Evolutionary conservation across 92 coral and sea anemone genomes (phyloP).

Genomic region (Epizoanthus illoricatus): DNA sequence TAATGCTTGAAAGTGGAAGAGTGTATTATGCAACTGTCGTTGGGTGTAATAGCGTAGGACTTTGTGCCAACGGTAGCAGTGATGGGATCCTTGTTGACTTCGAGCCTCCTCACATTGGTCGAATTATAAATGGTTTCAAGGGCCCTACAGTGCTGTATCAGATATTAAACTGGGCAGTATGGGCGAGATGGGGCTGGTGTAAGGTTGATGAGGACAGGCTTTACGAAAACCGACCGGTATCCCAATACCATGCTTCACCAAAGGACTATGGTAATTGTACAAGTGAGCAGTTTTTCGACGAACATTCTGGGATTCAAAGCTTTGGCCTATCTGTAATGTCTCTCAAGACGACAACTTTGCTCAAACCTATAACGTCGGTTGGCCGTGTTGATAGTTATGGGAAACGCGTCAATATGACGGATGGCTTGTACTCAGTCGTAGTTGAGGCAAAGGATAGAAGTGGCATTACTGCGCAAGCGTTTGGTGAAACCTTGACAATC

Average conservation of each 20-base stretch:
- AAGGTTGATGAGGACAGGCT: constrained; percentile 66
- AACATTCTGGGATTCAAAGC: constrained; percentile 73
- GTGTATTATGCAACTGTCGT: constrained; percentile 77
- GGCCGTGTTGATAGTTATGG: constrained; percentile 83
- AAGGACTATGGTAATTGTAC: constrained; percentile 53
- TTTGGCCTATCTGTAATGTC: constrained; percentile 89
- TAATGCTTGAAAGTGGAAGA: constrained; percentile 75
- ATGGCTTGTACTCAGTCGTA: constrained; percentile 86
- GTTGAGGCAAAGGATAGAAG: constrained; percentile 87
- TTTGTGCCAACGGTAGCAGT: constrained; percentile 93
- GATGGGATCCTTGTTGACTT: constrained; percentile 91
- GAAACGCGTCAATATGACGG: constrained; percentile 67
- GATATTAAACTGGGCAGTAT: constrained; percentile 84
- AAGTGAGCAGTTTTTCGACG: constrained; percentile 76
- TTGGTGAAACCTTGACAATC: constrained; percentile 77
- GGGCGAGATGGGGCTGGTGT: constrained; percentile 99
- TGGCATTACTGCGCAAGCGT: constrained; percentile 65
- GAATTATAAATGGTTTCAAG: constrained; percentile 69
- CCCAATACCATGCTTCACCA: constrained; percentile 2
- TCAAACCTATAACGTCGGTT: constrained; percentile 59
- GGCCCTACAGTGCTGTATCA: constrained; percentile 82
- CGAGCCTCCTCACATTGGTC: constrained; percentile 86
- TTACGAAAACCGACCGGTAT: constrained; percentile 23
- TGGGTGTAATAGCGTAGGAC: constrained; percentile 91
- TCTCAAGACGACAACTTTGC: constrained; percentile 46